Base-by-base conservation (phyloP, 2,797 vertebrate genomes). In the Etheostoma perlongum region DNA sequence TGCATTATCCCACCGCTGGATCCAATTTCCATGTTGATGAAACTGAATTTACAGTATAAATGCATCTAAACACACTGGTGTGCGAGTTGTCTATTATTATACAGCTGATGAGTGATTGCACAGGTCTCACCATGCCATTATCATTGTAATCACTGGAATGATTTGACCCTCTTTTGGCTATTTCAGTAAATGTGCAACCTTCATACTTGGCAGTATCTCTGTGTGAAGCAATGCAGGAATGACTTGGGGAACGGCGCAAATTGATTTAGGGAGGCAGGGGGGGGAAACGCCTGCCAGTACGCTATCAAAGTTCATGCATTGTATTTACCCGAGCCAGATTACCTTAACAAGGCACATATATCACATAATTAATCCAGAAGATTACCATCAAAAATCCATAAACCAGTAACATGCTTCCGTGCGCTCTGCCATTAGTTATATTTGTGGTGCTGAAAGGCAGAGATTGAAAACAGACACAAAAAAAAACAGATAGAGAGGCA, bases 371-470 rank as follows among this genome's bases (percentile, higher is more conserved):
- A 96, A 94, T 94, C 90, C 90, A 83, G 88, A 83, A 91, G 94
- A 95, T 94, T 93, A 93, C 88, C 93, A 95, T 94, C 94, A 95
- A 94, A 94, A 94, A 95, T 94, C 94, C 90, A 95, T 95, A 94
- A 93, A 92, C 86, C 87, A 90, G 92, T 90, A 93, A 93, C 93
- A 94, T 93, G 92, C 91, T 93, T 93, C 91, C 91, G 84, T 79
- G 85, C 82, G 74, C 85, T 83, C 79, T 73, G 83, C 86, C 84
- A 91, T 94, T 95, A 93, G 94, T 93, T 95, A 91, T 93, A 90
- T 93, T 94, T 92, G 90, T 75, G 85, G 77, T 1, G 79, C 78
- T 76, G 85, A 90, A 85, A 90, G 85, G 59, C 70, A 82, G 86
- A 92, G 81, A 89, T 82, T 83, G 82, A 83, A 87, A 89, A 83